These are phyloP conservation scores for Uropetala carovei DNA, from an alignment of 2,888 invertebrate species.

Conservation along the genomic window DNA sequence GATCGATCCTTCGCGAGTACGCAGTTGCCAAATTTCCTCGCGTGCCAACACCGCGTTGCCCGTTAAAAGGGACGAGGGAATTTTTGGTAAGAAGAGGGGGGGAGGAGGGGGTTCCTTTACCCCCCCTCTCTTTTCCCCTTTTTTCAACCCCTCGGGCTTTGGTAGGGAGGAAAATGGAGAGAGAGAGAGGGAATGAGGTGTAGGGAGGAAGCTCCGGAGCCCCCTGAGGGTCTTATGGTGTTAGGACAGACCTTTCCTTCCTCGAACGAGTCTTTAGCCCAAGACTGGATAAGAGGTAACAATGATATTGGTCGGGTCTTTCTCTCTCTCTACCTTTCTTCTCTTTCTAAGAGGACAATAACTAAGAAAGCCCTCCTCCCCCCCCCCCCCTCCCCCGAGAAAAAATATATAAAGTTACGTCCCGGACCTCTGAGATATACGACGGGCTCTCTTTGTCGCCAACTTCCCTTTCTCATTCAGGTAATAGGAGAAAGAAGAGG, in stretches of 20 bases:
- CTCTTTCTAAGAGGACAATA: background rate
- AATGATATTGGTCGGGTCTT: background rate
- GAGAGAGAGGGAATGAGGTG: background rate
- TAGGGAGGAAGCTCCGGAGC: background rate
- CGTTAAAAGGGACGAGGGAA: constrained; percentile 11
- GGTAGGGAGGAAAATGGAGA: background rate
- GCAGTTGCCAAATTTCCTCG: constrained; percentile 29
- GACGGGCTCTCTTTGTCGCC: background rate
- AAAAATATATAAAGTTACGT: constrained; percentile 1
- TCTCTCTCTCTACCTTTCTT: background rate
- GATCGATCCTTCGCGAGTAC: constrained; percentile 24
- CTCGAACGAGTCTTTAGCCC: background rate
- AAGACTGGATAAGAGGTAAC: background rate
- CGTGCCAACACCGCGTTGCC: constrained; percentile 30
- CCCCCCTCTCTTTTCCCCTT: background rate
- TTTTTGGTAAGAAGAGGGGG: background rate
- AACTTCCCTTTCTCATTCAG: background rate
- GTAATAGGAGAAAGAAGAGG: background rate
- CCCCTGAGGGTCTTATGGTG: background rate
- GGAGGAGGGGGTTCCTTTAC: background rate
- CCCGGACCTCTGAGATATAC: background rate
- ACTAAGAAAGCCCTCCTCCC: background rate
- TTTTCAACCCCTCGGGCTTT: too few species aligned
- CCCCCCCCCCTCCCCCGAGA: too few species aligned
- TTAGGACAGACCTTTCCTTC: background rate